Base-by-base conservation (phyloP, 1,140 invertebrate genomes). In the Polypedilum vanderplanki region DNA sequence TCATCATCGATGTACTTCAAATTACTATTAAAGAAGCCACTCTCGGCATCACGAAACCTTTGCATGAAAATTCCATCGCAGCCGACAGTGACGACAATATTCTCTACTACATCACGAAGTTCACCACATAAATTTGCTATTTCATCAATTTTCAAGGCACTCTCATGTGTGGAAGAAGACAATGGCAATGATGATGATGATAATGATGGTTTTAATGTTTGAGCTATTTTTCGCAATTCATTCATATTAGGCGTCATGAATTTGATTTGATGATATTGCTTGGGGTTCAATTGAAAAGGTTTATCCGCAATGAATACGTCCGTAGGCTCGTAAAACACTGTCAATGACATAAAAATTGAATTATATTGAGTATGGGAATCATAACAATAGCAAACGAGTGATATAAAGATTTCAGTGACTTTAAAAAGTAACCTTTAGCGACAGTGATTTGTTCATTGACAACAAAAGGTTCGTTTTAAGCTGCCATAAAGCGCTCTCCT, bases 231-330 rank as follows among this genome's bases (percentile, higher is more conserved):
- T 77, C 82, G 80, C 18, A 93, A 81, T 84, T 94, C 92, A 57
- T 85, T 84, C 10, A 92, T 77, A 83, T 93, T 94, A 12, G 92
- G 92, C 7, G 91, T 89, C 0, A 88, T 84, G 77, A 87, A 89
- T 3, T 84, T 84, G 41, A 93, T 80, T 18, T 81, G 77, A 77
- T 84, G 80, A 0, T 81, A 76, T 3, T 78, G 74, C 0, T 74
- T 24, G 0, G 64, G n/a, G 12, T 81, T 73, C 3, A 75, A 24
- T 22, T 80, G 74, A 75, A 90, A 88, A 3, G 88, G 86, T 78
- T 88, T 89, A 0, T 77, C 76, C 0, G 88, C 86, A 76, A 88
- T 87, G 65, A 82, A 80, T 41, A 87, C 79, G 78, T 91, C 89
- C 4, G 90, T 90, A 20, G 90, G 89, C 79, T 91, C 90, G 81